Conservation (phyloP, 2,113 vertebrate genomes). For the Panthera leo region DNA sequence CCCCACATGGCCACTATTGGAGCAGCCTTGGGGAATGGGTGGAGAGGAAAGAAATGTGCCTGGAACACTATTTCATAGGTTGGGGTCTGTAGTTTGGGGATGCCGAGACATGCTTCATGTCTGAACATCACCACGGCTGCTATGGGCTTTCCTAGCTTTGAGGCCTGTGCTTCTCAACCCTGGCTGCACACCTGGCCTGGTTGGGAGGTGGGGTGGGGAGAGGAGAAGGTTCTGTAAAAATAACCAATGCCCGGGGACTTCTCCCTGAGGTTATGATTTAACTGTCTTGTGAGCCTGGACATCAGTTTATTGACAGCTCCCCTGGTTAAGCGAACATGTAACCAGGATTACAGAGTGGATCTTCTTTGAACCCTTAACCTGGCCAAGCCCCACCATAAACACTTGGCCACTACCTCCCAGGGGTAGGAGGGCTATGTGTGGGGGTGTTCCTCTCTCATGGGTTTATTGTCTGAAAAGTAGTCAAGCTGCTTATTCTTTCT, state of each 20-base stretch:
- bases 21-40: neutral
- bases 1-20: neutral
- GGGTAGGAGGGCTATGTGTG: neutral
- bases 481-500: neutral
- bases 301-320: neutral
- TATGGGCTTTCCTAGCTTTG: neutral
- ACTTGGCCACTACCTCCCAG: neutral
- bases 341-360: neutral
- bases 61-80: no score
- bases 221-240: neutral
- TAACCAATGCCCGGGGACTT: neutral
- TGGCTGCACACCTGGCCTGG: rapidly evolving
- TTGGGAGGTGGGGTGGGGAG: no score
- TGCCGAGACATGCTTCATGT: neutral
- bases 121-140: neutral
- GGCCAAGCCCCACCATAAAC: neutral
- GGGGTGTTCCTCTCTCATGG: neutral
- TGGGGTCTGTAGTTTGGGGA: neutral
- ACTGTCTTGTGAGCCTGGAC: neutral
- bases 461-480: neutral
- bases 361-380: neutral
- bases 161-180: neutral
- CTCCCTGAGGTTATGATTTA: neutral
- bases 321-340: neutral
- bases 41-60: neutral